phyloP scores from a whole-genome alignment of 2,113 vertebrate genomes.

The Dipodomys ordii region DNA sequence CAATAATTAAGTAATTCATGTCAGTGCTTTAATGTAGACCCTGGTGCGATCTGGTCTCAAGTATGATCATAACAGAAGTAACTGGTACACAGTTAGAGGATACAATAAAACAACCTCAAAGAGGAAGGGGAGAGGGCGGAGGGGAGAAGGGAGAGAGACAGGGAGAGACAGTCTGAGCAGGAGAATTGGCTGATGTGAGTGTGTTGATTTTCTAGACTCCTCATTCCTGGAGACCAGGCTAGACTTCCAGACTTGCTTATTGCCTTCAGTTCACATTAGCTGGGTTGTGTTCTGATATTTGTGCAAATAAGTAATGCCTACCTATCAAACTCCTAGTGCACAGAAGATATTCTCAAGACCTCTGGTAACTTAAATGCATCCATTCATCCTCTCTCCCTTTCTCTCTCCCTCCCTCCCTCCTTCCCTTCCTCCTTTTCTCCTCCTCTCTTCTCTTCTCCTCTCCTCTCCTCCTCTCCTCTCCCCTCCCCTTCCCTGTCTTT shows the following conservation, averaged over 20 bases:
- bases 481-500: no score
- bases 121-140: background rate
- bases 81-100: background rate
- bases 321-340: background rate
- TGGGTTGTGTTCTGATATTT: conserved; percentile 26
- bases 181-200: background rate
- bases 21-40: background rate
- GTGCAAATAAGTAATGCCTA: conserved; percentile 9
- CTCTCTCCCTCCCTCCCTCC: no score
- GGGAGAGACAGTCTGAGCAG: no score
- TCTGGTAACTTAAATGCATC: background rate
- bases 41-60: background rate
- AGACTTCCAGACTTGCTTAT: background rate
- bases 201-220: background rate
- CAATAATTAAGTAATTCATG: background rate
- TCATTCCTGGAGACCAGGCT: background rate
- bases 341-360: background rate
- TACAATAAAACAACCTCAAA: background rate
- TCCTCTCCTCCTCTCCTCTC: no score
- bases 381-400: background rate
- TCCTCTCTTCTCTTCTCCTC: no score
- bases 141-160: background rate
- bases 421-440: no score
- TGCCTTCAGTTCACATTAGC: background rate
- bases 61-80: background rate